Evolutionary conservation across 2,888 invertebrate species (phyloP).

Genomic region (Aspidapion aeneum): DNA sequence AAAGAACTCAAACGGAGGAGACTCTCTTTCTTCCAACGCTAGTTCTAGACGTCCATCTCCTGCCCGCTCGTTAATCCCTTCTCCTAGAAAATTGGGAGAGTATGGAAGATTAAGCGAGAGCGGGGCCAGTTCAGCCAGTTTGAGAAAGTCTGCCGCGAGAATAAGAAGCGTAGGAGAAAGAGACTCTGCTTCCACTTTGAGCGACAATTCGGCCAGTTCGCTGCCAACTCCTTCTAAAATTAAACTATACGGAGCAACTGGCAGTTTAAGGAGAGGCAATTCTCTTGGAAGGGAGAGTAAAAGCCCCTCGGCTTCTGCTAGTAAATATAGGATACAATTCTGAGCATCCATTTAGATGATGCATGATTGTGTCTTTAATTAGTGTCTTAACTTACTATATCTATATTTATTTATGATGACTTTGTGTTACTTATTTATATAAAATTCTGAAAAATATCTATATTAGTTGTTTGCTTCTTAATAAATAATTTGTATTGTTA

Average conservation of each 20-base stretch:
- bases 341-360: slow-evolving; percentile 45
- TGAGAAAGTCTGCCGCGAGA: slow-evolving; percentile 43
- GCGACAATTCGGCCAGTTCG: slow-evolving; percentile 54
- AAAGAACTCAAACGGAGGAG: slow-evolving; percentile 47
- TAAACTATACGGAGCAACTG: slow-evolving; percentile 35
- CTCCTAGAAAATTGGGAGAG: slow-evolving; percentile 55
- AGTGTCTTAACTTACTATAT: neutral
- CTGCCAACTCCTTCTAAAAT: slow-evolving; percentile 62
- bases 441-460: neutral
- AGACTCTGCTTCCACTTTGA: slow-evolving; percentile 54
- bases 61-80: slow-evolving; percentile 52
- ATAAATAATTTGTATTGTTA: neutral
- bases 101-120: slow-evolving; percentile 57
- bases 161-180: slow-evolving; percentile 48
- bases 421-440: neutral
- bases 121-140: slow-evolving; percentile 43
- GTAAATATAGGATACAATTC: slow-evolving; percentile 74
- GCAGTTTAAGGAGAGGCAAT: slow-evolving; percentile 52
- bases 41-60: slow-evolving; percentile 49
- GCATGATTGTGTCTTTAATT: neutral
- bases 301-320: slow-evolving; percentile 49
- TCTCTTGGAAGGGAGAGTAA: slow-evolving; percentile 56
- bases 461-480: neutral
- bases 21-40: slow-evolving; percentile 45
- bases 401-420: neutral